A percentile compares a stretch with the other conserved stretches of the same genome.
Evolutionary conservation across 2,113 vertebrate species (phyloP).

Genomic region (Lonchura striata): DNA sequence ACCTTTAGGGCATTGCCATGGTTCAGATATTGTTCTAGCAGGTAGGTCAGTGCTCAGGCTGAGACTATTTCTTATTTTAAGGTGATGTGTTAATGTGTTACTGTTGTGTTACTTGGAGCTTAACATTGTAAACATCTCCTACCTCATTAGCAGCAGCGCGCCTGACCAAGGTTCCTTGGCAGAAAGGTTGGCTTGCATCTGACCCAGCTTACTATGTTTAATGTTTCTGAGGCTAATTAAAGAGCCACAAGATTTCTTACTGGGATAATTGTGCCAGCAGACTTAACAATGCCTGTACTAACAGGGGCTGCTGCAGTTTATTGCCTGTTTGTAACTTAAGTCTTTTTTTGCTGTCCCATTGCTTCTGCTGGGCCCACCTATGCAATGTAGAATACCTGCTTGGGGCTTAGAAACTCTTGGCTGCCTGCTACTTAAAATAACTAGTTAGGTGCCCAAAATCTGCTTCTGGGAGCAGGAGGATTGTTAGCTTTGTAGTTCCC

Average conservation of each 20-base stretch:
- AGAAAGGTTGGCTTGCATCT: background rate
- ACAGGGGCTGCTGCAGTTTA: rapidly evolving
- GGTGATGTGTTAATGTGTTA: background rate
- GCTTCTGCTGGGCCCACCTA: background rate
- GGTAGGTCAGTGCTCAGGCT: background rate
- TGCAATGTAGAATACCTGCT: background rate
- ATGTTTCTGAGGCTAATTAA: background rate
- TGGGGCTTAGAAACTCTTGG: background rate
- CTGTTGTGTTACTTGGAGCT: background rate
- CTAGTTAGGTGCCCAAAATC: background rate
- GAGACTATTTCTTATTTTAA: background rate
- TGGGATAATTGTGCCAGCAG: background rate
- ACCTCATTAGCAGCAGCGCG: background rate
- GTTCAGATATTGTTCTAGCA: background rate
- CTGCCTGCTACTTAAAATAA: background rate
- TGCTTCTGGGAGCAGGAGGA: background rate
- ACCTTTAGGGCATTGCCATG: background rate
- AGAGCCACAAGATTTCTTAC: background rate
- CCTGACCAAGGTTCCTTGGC: background rate
- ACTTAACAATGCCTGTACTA: background rate
- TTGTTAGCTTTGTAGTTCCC: background rate
- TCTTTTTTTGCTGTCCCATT: background rate
- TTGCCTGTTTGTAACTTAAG: background rate
- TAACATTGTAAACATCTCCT: conserved; percentile 6
- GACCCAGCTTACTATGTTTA: background rate